Base-by-base conservation (phyloP, 2,888 invertebrate species). In the Loripinus fragilis region DNA sequence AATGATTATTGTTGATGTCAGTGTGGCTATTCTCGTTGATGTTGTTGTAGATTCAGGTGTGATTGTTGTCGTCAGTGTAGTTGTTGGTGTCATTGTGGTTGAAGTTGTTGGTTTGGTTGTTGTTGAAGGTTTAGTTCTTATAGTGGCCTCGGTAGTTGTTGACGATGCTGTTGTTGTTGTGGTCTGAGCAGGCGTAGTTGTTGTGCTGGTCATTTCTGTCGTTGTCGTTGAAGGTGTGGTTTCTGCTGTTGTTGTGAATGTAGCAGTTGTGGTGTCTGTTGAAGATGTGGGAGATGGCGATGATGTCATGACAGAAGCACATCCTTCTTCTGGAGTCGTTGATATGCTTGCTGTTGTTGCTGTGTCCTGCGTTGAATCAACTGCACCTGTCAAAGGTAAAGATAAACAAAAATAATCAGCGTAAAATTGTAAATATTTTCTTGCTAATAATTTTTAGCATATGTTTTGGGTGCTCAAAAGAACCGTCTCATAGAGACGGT, bases 341-440 rank as follows among this genome's bases (percentile, higher is more conserved):
- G 30, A 2, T 33, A 33, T 60, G 12, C 17, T 20, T 2, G 60
- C 20, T 2, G 60, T 10, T 8, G 20, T 20, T 33, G 60, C 5
- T 30, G 60, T 60, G 20, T 60, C 60, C 7, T 60, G 33, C 12
- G 60, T 60, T 33, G 60, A 28, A 33, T 60, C 60, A 17, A 60
- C 33, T 10, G 20, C 33, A 33, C 60, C 60, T 60, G 23, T 2
- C 30, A 60, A 15, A 38, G n/a, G n/a, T n/a, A n/a, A n/a, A n/a
- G n/a, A n/a, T n/a, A n/a, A n/a, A n/a, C n/a, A n/a, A n/a, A n/a
- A n/a, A n/a, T n/a, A n/a, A n/a, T n/a, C n/a, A n/a, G n/a, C n/a
- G n/a, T n/a, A n/a, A n/a, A n/a, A n/a, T n/a, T n/a, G n/a, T n/a
- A n/a, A n/a, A n/a, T n/a, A n/a, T n/a, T n/a, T n/a, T n/a, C n/a